Evolutionary conservation across 2,888 invertebrate species (phyloP).

Genomic region (Torymus auratus): DNA sequence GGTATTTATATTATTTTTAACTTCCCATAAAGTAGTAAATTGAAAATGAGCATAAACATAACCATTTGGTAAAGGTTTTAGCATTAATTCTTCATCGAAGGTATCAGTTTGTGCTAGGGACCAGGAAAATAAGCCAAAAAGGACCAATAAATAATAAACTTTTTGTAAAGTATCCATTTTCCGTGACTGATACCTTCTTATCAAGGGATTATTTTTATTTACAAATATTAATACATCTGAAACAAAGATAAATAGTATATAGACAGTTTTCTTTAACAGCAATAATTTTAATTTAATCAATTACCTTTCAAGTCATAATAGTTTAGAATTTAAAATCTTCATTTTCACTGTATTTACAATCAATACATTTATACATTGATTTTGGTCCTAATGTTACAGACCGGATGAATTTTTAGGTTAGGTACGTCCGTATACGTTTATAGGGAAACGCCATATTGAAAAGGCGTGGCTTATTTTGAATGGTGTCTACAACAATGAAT

Average conservation of each 20-base stretch:
- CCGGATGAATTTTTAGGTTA: conserved; percentile 29
- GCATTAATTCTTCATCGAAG: conserved; percentile 91
- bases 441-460: conserved; percentile 36
- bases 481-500: no score
- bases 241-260: conserved; percentile 3
- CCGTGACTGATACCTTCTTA: background rate
- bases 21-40: conserved; percentile 89
- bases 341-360: conserved; percentile 21
- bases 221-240: background rate
- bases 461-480: conserved; percentile 35
- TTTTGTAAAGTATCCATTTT: conserved; percentile 43
- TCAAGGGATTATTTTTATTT: conserved; percentile 11
- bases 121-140: conserved; percentile 27
- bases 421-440: background rate
- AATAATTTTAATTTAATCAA: background rate
- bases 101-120: conserved; percentile 79
- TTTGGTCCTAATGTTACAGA: background rate
- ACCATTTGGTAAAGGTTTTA: conserved; percentile 90
- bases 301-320: conserved; percentile 21
- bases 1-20: conserved; percentile 62
- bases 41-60: conserved; percentile 94
- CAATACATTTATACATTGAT: conserved; percentile 8
- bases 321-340: conserved; percentile 1
- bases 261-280: background rate
- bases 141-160: conserved; percentile 25